phyloP scores from a whole-genome alignment of 2,113 vertebrate species.

The Cyanistes caeruleus region DNA sequence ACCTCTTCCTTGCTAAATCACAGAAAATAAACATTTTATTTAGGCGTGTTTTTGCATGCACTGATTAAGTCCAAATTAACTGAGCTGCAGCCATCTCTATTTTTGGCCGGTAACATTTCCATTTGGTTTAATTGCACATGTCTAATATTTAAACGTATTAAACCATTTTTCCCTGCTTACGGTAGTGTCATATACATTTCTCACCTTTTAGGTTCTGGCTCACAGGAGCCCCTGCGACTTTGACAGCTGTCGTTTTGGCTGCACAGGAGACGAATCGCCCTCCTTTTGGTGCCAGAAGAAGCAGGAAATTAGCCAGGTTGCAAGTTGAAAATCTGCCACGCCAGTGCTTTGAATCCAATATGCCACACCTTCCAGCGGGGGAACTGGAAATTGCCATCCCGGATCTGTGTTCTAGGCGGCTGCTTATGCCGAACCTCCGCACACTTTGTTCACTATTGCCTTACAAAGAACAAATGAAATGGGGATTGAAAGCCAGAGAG shows the following conservation, averaged over 20 bases:
- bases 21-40: constrained; percentile 28
- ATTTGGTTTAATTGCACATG: constrained; percentile 39
- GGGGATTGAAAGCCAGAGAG: constrained; percentile 73
- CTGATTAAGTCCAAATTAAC: neutral
- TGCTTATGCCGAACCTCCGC: constrained; percentile 66
- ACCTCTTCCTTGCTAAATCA: neutral
- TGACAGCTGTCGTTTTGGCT: constrained; percentile 85
- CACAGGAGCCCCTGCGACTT: constrained; percentile 74
- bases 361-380: constrained; percentile 77
- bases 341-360: constrained; percentile 73
- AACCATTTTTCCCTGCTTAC: constrained; percentile 57
- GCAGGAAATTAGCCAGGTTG: constrained; percentile 86
- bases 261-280: constrained; percentile 78
- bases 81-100: constrained; percentile 8
- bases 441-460: constrained; percentile 70
- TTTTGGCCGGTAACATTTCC: neutral
- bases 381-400: constrained; percentile 69
- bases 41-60: constrained; percentile 38
- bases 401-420: constrained; percentile 63
- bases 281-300: constrained; percentile 83
- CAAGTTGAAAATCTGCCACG: constrained; percentile 77
- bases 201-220: constrained; percentile 83
- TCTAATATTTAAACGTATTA: constrained; percentile 55
- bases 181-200: constrained; percentile 72
- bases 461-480: constrained; percentile 75